phyloP scores from a whole-genome alignment of 2,888 invertebrate genomes.

The Bhutanitis thaidina region DNA sequence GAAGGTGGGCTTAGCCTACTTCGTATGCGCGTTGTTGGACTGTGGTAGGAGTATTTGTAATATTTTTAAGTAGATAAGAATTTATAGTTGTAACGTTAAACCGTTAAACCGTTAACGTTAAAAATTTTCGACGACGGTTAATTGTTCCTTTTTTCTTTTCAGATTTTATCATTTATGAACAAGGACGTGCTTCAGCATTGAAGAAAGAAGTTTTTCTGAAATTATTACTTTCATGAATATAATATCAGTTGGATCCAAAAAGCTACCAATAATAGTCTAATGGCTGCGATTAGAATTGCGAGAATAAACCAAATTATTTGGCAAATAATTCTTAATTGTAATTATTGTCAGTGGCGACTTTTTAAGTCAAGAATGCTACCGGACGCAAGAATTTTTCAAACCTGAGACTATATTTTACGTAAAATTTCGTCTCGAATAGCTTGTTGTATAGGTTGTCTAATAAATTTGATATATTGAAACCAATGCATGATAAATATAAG shows the following conservation, averaged over 20 bases:
- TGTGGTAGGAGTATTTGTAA: too few species aligned
- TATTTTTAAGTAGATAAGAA: too few species aligned
- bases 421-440: too few species aligned
- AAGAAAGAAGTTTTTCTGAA: background rate
- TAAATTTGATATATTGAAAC: constrained; percentile 43
- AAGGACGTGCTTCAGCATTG: background rate
- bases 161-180: background rate
- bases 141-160: constrained; percentile 5
- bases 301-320: constrained; percentile 63
- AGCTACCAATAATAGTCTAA: constrained; percentile 26
- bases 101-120: too few species aligned
- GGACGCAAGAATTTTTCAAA: constrained; percentile 65
- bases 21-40: too few species aligned
- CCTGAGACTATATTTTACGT: constrained; percentile 45
- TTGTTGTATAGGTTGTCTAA: background rate
- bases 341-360: constrained; percentile 57
- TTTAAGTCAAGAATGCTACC: constrained; percentile 57
- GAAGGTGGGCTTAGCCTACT: too few species aligned
- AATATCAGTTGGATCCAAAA: background rate
- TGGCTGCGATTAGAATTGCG: constrained; percentile 57
- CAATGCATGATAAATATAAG: constrained; percentile 71
- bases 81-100: too few species aligned
- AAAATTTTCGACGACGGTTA: too few species aligned
- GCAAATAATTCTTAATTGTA: constrained; percentile 62
- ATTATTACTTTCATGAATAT: background rate